These are phyloP conservation scores for Galbula dea DNA, from an alignment of 2,113 vertebrate species.

Conservation along the genomic window DNA sequence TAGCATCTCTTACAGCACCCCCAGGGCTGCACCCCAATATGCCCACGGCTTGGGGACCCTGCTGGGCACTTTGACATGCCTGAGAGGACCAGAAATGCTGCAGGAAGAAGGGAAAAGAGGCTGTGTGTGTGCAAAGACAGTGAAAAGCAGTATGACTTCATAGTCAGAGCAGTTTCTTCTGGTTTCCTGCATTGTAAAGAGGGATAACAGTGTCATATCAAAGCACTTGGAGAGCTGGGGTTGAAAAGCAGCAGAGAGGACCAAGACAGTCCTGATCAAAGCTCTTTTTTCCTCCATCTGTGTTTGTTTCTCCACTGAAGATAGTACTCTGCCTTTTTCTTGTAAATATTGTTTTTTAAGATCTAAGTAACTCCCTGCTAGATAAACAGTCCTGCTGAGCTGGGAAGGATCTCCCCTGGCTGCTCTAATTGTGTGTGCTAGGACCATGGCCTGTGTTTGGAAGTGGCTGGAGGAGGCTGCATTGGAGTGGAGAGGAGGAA, in stretches of 20 bases:
- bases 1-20: background rate
- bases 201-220: slow-evolving; percentile 15
- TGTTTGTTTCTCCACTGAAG: slow-evolving; percentile 56
- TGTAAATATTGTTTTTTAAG: slow-evolving; percentile 56
- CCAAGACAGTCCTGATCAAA: slow-evolving; percentile 46
- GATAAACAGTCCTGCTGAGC: slow-evolving; percentile 8
- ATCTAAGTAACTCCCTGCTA: slow-evolving; percentile 1
- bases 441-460: background rate
- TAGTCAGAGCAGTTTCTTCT: background rate
- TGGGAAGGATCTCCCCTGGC: background rate
- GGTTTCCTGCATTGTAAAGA: slow-evolving; percentile 13
- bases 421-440: background rate
- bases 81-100: background rate
- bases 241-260: background rate
- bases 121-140: background rate
- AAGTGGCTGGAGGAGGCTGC: background rate
- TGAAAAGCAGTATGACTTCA: background rate
- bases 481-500: rapidly evolving
- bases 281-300: slow-evolving; percentile 32
- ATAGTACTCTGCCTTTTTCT: slow-evolving; percentile 57
- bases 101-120: background rate
- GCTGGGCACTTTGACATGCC: rapidly evolving
- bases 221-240: slow-evolving; percentile 25
- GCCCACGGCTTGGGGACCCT: rapidly evolving
- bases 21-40: rapidly evolving